Evolutionary conservation across 2,888 invertebrate genomes (phyloP).

Genomic region (Chloromyia formosa): DNA sequence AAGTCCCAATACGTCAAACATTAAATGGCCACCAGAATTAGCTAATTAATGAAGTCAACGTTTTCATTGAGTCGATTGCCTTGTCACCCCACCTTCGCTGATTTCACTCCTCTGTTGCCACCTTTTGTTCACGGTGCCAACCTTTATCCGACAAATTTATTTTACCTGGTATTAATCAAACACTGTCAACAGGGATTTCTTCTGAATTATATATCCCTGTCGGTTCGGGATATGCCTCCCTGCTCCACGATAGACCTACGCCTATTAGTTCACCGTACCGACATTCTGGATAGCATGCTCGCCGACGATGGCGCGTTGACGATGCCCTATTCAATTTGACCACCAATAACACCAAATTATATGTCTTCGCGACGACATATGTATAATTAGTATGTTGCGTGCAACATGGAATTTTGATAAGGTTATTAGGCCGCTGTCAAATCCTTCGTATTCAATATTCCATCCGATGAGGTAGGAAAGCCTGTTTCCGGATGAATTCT

Average conservation of each 20-base stretch:
- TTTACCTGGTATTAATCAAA: neutral
- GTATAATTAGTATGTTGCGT: slow-evolving; percentile 7
- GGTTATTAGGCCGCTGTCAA: neutral
- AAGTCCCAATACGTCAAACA: too few relatives aligned
- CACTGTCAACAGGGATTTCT: slow-evolving; percentile 7
- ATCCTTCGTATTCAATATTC: neutral
- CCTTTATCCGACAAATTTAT: neutral
- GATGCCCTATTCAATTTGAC: neutral
- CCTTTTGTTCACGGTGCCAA: neutral
- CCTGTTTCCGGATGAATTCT: too few relatives aligned
- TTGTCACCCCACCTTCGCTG: neutral
- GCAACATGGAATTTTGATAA: slow-evolving; percentile 7
- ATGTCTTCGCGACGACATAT: neutral
- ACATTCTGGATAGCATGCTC: neutral
- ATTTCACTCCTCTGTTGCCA: neutral
- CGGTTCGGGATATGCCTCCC: too few relatives aligned
- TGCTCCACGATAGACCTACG: too few relatives aligned
- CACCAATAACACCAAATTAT: neutral
- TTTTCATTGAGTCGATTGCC: neutral
- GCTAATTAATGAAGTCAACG: neutral
- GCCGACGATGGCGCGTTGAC: neutral
- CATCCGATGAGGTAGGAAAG: too few relatives aligned
- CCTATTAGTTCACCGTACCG: neutral
- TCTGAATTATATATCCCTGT: neutral
- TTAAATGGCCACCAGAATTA: neutral